A percentile compares a stretch with the other conserved stretches of the same genome.
Evolutionary conservation across 2,113 vertebrate species (phyloP).

Genomic region (Egretta garzetta): DNA sequence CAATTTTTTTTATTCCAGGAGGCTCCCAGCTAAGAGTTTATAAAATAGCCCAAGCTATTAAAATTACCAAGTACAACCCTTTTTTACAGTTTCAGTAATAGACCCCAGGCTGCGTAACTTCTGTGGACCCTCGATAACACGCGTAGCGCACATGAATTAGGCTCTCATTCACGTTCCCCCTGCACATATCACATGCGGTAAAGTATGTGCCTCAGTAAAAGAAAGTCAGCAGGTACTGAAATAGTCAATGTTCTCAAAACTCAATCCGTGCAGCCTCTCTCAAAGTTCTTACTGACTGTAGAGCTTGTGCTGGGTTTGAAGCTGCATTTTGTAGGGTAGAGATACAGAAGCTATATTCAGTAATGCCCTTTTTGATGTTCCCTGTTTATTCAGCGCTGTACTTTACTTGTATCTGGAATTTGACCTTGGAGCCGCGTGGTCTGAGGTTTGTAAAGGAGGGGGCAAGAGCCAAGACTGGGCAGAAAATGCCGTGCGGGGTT

Average conservation of each 20-base stretch:
- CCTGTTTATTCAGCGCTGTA: slow-evolving; percentile 72
- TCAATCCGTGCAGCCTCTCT: neutral
- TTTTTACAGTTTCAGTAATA: neutral
- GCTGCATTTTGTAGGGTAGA: neutral
- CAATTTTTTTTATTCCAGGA: neutral
- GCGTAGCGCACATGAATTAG: neutral
- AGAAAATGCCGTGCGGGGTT: neutral
- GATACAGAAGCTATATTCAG: slow-evolving; percentile 81
- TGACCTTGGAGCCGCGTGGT: slow-evolving; percentile 68
- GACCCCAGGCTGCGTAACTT: neutral
- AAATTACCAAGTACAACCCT: neutral
- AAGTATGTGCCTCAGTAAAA: neutral
- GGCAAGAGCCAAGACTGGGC: neutral
- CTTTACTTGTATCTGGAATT: slow-evolving; percentile 62
- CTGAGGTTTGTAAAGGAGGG: slow-evolving; percentile 67
- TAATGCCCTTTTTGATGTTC: slow-evolving; percentile 70
- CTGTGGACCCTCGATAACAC: neutral
- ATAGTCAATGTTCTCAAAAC: neutral
- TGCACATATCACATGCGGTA: neutral
- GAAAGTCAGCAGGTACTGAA: slow-evolving; percentile 39
- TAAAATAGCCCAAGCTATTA: neutral
- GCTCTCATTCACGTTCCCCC: neutral
- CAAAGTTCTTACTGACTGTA: slow-evolving; percentile 40
- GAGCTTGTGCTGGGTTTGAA: slow-evolving; percentile 13
- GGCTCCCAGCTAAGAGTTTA: neutral